These are phyloP conservation scores for Percopsis omiscomaycus DNA, from an alignment of 2,797 vertebrate species.

Conservation along the genomic window DNA sequence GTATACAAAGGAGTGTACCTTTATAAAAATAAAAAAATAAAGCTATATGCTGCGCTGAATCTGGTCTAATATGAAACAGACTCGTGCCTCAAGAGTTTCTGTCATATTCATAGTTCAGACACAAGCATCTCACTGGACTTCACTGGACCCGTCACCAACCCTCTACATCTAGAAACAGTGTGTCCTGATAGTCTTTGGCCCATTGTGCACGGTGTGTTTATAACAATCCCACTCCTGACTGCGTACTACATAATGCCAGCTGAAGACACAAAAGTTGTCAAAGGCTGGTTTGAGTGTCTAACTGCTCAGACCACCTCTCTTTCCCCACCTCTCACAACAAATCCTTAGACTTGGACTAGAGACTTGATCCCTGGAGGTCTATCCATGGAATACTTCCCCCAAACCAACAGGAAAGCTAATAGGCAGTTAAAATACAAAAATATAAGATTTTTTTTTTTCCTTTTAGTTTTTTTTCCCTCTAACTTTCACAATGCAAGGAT, in stretches of 20 bases:
- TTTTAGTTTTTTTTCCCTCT: slow-evolving; percentile 51
- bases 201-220: slow-evolving; percentile 32
- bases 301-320: slow-evolving; percentile 16
- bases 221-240: slow-evolving; percentile 36
- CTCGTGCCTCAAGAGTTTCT: slow-evolving; percentile 8
- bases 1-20: too few species aligned
- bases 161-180: slow-evolving; percentile 23
- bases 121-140: slow-evolving; percentile 22
- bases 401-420: slow-evolving; percentile 66
- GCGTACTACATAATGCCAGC: slow-evolving; percentile 20
- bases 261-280: slow-evolving; percentile 26
- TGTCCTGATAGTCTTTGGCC: slow-evolving; percentile 32
- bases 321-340: slow-evolving; percentile 8
- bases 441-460: slow-evolving; percentile 80
- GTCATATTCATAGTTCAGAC: slow-evolving; percentile 5
- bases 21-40: slow-evolving; percentile 8
- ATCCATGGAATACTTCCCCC: slow-evolving; percentile 33
- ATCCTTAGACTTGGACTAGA: slow-evolving; percentile 25
- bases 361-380: slow-evolving; percentile 9
- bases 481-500: slow-evolving; percentile 71
- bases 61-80: slow-evolving; percentile 35
- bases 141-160: not conserved
- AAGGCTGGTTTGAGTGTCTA: slow-evolving; percentile 18
- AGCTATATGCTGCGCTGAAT: slow-evolving; percentile 31
- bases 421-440: slow-evolving; percentile 88